Evolutionary conservation across 2,888 invertebrate genomes (phyloP).

Genomic region (Dromius quadrimaculatus): DNA sequence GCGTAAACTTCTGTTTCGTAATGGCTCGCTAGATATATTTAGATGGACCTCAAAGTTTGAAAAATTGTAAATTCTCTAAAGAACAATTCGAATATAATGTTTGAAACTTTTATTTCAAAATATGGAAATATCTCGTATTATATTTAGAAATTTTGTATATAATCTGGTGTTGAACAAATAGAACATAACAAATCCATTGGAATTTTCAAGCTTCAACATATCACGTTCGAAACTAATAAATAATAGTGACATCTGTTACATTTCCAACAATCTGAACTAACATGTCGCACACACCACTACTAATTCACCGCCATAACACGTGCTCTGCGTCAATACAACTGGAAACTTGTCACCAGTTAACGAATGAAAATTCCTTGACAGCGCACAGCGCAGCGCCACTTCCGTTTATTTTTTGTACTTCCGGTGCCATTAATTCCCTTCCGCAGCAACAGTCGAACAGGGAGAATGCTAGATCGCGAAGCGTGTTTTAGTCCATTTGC

Average conservation of each 20-base stretch:
- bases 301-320: neutral
- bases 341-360: conserved; percentile 7
- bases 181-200: neutral
- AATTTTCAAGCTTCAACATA: conserved; percentile 16
- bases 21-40: too few relatives aligned
- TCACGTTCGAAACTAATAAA: conserved; percentile 14
- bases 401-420: conserved; percentile 25
- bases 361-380: conserved; percentile 24
- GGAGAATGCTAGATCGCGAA: conserved; percentile 3
- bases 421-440: conserved; percentile 28
- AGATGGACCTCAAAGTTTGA: too few relatives aligned
- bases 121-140: too few relatives aligned
- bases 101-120: too few relatives aligned
- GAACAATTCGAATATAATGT: too few relatives aligned
- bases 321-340: neutral
- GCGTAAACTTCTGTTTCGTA: too few relatives aligned
- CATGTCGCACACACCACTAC: neutral
- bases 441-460: conserved; percentile 30
- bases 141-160: too few relatives aligned
- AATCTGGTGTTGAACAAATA: too few relatives aligned
- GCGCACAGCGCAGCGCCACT: conserved; percentile 9
- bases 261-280: conserved; percentile 6
- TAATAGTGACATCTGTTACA: conserved; percentile 14
- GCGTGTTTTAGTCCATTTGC: conserved; percentile 27
- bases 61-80: too few relatives aligned